These are phyloP conservation scores for Tachuris rubrigastra DNA, from an alignment of 2,113 vertebrate genomes.

Conservation along the genomic window DNA sequence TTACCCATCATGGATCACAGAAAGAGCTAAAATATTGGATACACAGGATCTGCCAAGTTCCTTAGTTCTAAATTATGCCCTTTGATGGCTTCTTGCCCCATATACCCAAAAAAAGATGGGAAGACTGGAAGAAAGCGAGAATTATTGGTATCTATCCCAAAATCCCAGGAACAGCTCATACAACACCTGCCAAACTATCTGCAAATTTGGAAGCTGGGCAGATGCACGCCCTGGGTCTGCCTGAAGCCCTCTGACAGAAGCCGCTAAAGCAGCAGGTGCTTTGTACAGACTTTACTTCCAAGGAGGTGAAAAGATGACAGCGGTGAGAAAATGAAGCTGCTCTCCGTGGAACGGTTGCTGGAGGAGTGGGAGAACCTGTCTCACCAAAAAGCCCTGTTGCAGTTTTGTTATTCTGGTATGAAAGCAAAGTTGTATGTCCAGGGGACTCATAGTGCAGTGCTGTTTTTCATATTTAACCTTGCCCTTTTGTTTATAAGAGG, in stretches of 20 bases:
- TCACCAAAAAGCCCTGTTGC: neutral
- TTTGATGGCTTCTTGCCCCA: neutral
- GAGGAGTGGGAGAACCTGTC: neutral
- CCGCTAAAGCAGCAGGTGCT: neutral
- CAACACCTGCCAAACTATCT: neutral
- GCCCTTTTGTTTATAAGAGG: neutral
- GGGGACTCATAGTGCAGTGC: neutral
- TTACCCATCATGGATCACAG: neutral
- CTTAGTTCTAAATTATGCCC: neutral
- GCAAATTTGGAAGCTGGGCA: neutral
- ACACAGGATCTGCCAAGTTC: neutral
- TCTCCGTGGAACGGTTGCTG: neutral
- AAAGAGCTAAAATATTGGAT: neutral
- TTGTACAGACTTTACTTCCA: neutral
- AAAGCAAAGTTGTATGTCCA: neutral
- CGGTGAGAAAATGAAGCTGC: neutral
- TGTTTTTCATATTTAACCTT: neutral
- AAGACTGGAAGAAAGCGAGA: neutral
- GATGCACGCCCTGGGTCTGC: neutral
- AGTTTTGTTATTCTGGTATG: neutral
- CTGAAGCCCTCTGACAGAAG: neutral
- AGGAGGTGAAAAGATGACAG: slow-evolving; percentile 8
- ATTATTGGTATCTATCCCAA: neutral
- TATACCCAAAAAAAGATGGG: fast-evolving
- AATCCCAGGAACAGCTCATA: neutral